Conservation (phyloP, 2,113 vertebrate genomes). For the Colius striatus region DNA sequence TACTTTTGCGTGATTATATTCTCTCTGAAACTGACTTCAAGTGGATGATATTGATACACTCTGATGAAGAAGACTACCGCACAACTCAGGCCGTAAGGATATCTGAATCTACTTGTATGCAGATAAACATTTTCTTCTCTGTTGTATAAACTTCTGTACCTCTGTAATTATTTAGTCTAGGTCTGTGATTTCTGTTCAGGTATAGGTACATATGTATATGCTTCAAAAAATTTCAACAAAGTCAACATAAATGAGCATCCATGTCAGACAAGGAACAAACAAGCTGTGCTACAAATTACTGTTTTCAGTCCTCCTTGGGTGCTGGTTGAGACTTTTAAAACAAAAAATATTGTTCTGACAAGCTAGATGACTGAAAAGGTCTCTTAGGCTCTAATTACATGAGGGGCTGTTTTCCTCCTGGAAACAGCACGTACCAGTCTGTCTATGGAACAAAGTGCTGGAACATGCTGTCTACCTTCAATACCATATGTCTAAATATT, state of each 20-base stretch:
- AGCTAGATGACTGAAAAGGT: background rate
- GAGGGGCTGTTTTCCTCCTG: background rate
- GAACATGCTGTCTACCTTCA: background rate
- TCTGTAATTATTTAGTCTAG: background rate
- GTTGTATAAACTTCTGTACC: background rate
- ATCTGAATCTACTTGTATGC: background rate
- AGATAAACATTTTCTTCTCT: background rate
- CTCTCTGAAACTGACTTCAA: background rate
- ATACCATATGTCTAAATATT: background rate
- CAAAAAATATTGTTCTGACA: background rate
- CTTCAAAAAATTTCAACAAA: background rate
- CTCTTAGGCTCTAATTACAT: background rate
- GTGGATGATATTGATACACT: background rate
- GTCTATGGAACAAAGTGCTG: background rate
- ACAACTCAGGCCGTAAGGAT: background rate
- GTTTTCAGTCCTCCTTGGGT: background rate
- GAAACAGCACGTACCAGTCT: background rate
- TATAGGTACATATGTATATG: accelerated
- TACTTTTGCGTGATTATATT: background rate
- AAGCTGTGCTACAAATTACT: background rate
- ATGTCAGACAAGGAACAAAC: background rate
- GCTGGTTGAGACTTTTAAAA: background rate
- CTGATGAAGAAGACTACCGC: background rate
- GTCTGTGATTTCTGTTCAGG: background rate
- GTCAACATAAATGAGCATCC: background rate